These are phyloP conservation scores for Crossocerus cetratus DNA, from an alignment of 2,888 invertebrate species.

Conservation along the genomic window DNA sequence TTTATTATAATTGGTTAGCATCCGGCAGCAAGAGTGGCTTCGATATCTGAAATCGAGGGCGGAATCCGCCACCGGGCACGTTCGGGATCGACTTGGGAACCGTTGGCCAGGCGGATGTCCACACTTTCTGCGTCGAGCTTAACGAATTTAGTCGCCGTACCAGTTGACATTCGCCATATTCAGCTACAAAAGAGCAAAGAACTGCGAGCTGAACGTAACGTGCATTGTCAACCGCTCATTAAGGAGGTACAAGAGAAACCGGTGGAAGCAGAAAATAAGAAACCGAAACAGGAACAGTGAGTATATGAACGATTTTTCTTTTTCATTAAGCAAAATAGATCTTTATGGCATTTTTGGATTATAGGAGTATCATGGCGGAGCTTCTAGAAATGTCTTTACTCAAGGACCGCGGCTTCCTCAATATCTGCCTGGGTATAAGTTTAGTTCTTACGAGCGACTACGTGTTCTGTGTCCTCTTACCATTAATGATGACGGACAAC, in stretches of 20 bases:
- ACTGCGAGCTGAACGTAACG: neutral
- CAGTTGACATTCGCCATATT: slow-evolving; percentile 43
- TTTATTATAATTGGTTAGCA: too few species aligned
- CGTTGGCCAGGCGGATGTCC: slow-evolving; percentile 58
- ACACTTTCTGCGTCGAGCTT: slow-evolving; percentile 69
- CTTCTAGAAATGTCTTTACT: slow-evolving; percentile 72
- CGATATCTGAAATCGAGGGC: slow-evolving; percentile 61
- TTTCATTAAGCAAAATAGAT: neutral
- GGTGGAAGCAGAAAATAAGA: slow-evolving; percentile 24
- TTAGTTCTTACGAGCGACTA: slow-evolving; percentile 84
- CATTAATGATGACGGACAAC: slow-evolving; percentile 81
- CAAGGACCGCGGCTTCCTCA: slow-evolving; percentile 76
- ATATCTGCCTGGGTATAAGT: slow-evolving; percentile 84
- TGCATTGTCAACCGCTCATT: too few species aligned
- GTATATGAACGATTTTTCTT: slow-evolving; percentile 9
- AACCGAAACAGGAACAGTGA: neutral
- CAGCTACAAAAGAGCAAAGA: slow-evolving; percentile 28
- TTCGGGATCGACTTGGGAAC: slow-evolving; percentile 55
- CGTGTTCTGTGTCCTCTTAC: slow-evolving; percentile 84
- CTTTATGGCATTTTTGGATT: neutral
- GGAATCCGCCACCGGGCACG: slow-evolving; percentile 55
- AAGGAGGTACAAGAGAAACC: neutral
- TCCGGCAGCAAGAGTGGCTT: slow-evolving; percentile 44
- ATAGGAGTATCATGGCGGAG: slow-evolving; percentile 52
- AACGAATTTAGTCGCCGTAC: slow-evolving; percentile 62